Percentiles rank a stretch among this genome's conserved stretches.
These are phyloP conservation scores for Bostrychus sinensis DNA, from an alignment of 2,113 vertebrate genomes.

Conservation along the genomic window DNA sequence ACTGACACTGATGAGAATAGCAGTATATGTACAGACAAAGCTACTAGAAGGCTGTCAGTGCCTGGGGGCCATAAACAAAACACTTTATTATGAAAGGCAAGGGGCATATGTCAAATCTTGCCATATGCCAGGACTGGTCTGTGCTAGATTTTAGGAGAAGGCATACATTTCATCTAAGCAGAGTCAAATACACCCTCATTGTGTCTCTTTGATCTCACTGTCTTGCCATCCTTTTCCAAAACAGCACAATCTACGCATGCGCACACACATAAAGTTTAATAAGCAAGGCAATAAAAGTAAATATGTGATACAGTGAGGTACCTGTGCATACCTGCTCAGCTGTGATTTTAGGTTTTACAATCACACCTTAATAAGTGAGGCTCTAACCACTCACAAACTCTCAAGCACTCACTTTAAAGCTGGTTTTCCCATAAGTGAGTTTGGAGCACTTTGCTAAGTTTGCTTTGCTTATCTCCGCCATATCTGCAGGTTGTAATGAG, in stretches of 20 bases:
- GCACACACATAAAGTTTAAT: slow-evolving; percentile 31
- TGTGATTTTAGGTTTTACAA: slow-evolving; percentile 18
- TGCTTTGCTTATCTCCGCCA: slow-evolving; percentile 44
- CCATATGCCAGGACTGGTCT: too few species aligned
- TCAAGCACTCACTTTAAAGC: slow-evolving; percentile 28
- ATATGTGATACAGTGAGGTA: slow-evolving; percentile 21
- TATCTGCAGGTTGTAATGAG: slow-evolving; percentile 6
- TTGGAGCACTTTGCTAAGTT: slow-evolving; percentile 13
- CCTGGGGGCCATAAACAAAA: too few species aligned
- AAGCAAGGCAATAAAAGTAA: slow-evolving; percentile 37
- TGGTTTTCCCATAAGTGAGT: slow-evolving; percentile 30
- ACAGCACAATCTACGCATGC: neutral
- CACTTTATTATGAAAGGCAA: too few species aligned
- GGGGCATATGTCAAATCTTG: too few species aligned
- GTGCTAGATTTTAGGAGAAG: too few species aligned
- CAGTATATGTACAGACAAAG: too few species aligned
- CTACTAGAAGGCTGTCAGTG: too few species aligned
- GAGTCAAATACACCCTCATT: neutral
- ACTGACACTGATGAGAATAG: too few species aligned
- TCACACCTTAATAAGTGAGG: slow-evolving; percentile 12
- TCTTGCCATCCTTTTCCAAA: neutral
- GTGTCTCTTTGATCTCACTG: neutral
- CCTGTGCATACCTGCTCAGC: slow-evolving; percentile 64
- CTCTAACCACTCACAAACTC: slow-evolving; percentile 13
- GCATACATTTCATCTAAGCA: neutral